Evolutionary conservation across 2,113 vertebrate species (phyloP).

Genomic region (Lasiurus cinereus): DNA sequence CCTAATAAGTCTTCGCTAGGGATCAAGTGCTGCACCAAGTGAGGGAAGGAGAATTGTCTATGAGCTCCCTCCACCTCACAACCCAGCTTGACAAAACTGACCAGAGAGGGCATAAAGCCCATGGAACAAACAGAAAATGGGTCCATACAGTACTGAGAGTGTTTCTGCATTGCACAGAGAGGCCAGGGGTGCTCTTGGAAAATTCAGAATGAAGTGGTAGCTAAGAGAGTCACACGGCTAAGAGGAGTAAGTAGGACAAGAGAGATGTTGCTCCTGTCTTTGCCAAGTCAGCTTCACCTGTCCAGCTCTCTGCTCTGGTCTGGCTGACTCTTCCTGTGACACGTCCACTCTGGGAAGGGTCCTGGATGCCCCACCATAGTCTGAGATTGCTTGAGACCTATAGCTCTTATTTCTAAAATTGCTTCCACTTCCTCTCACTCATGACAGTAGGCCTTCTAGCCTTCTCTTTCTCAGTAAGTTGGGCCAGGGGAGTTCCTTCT

Average conservation of each 20-base stretch:
- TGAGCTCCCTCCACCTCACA: not conserved
- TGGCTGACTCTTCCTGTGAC: not conserved
- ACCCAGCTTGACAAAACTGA: not conserved
- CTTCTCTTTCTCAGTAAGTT: not conserved
- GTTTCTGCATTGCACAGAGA: constrained; percentile 43
- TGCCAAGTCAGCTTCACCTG: not conserved
- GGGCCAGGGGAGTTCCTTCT: not conserved
- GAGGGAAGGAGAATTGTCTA: not conserved
- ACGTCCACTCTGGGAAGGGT: not conserved
- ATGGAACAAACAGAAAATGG: constrained; percentile 33
- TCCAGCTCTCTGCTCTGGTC: not conserved
- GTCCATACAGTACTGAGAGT: not conserved
- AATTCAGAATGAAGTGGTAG: not conserved
- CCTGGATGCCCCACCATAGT: not conserved
- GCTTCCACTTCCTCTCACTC: not conserved
- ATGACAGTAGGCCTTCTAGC: not conserved
- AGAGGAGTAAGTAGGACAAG: not conserved
- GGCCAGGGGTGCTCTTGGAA: not conserved
- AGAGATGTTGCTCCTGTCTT: not conserved
- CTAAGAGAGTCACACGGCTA: not conserved
- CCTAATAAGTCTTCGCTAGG: not conserved
- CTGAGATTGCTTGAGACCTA: not conserved
- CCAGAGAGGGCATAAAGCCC: not conserved
- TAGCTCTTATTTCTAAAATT: not conserved
- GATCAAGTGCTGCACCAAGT: not conserved